Percentiles rank a stretch among this genome's conserved stretches.
These are phyloP conservation scores for Clanis bilineata DNA, from an alignment of 2,888 invertebrate species.

Conservation along the genomic window DNA sequence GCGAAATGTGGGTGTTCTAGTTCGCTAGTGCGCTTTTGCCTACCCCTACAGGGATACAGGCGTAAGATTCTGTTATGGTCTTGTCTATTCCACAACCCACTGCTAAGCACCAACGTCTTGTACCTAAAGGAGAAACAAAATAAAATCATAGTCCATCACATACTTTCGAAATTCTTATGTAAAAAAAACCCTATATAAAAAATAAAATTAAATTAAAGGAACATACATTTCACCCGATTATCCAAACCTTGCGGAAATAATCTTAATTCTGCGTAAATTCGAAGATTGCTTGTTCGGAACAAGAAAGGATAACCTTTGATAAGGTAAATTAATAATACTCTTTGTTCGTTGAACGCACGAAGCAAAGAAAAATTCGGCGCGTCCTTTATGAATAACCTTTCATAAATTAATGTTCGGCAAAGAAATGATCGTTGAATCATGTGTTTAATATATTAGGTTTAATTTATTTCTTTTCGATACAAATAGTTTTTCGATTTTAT, in stretches of 20 bases:
- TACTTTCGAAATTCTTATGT: no score
- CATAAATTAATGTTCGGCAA: neutral
- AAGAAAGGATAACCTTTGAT: neutral
- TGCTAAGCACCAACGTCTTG: no score
- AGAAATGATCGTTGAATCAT: neutral
- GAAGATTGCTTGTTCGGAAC: neutral
- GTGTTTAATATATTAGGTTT: neutral
- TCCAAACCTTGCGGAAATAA: neutral
- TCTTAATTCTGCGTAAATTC: neutral
- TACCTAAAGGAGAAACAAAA: no score
- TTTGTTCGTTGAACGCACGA: neutral
- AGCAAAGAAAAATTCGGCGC: neutral
- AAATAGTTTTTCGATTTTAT: no score
- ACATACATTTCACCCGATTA: neutral
- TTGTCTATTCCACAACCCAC: no score
- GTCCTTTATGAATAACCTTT: neutral
- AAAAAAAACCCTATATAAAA: neutral
- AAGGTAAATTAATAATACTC: slow-evolving; percentile 3
- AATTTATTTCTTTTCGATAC: no score
- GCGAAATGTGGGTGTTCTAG: no score
- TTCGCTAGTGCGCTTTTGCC: no score
- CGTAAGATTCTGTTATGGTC: no score
- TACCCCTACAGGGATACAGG: no score
- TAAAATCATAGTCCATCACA: no score
- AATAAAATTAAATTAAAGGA: neutral